phyloP scores from a whole-genome alignment of 2,797 vertebrate species.

The Liasis olivaceus region DNA sequence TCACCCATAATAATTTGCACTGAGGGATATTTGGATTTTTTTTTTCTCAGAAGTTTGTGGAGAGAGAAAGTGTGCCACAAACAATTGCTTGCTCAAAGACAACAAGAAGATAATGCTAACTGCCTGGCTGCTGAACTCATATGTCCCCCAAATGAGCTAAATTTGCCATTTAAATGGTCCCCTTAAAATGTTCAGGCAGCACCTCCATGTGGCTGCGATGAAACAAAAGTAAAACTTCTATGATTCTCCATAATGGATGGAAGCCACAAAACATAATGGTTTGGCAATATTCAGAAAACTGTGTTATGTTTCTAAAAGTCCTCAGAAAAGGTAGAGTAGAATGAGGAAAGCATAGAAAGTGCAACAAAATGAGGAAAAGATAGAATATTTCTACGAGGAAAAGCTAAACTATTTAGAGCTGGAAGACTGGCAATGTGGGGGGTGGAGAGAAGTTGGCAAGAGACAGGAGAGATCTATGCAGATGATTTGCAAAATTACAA shows the following conservation, averaged over 20 bases:
- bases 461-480: not conserved
- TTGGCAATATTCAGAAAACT: not conserved
- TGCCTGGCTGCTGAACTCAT: not conserved
- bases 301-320: not conserved
- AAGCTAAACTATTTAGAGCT: not conserved
- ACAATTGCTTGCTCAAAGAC: not conserved
- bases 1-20: not conserved
- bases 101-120: not conserved
- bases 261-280: not conserved
- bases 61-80: not conserved
- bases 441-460: not conserved
- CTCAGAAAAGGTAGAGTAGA: not conserved
- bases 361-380: not conserved
- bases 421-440: not conserved
- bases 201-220: conserved; percentile 12
- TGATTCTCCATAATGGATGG: not conserved
- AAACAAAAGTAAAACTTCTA: not conserved
- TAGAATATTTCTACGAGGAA: not conserved
- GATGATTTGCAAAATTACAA: not conserved
- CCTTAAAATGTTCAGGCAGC: conserved; percentile 3
- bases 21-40: not conserved
- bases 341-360: not conserved
- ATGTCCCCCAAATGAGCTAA: not conserved
- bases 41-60: not conserved
- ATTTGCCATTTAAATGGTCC: not conserved